A percentile compares a stretch with the other conserved stretches of the same genome.
These are phyloP conservation scores for Hemibagrus guttatus DNA, from an alignment of 2,797 vertebrate genomes.

Conservation along the genomic window DNA sequence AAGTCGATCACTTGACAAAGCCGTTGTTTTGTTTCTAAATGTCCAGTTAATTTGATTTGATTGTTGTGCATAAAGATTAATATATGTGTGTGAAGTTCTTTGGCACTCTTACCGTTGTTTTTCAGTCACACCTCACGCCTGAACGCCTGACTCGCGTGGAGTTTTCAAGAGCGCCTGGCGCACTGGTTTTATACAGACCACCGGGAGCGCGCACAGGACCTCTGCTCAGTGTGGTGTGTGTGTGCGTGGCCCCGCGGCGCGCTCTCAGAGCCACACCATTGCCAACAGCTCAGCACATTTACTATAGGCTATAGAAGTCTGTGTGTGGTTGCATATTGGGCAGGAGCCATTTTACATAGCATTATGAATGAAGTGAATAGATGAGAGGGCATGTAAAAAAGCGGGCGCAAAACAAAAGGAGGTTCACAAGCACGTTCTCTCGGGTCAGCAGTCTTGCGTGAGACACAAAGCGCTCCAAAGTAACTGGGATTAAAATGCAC, in stretches of 20 bases:
- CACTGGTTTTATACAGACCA: conserved; percentile 77
- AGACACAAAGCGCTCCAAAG: conserved; percentile 70
- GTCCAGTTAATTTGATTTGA: background rate
- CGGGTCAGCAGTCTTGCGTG: conserved; percentile 75
- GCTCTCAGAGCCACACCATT: background rate
- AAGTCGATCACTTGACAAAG: background rate
- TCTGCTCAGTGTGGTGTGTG: conserved; percentile 5
- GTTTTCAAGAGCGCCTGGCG: conserved; percentile 76
- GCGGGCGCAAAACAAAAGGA: conserved; percentile 52
- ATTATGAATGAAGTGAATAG: conserved; percentile 46
- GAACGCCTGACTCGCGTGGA: conserved; percentile 73
- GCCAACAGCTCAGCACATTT: conserved; percentile 77
- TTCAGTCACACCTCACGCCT: conserved; percentile 68
- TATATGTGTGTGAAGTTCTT: conserved; percentile 15
- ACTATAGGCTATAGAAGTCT: conserved; percentile 51
- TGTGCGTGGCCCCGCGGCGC: conserved; percentile 44
- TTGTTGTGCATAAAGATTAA: background rate
- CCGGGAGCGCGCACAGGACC: conserved; percentile 57
- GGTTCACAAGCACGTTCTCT: conserved; percentile 63
- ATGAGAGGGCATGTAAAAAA: conserved; percentile 28
- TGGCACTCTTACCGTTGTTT: conserved; percentile 70
- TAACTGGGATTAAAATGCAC: conserved; percentile 64
- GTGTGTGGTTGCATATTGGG: conserved; percentile 9
- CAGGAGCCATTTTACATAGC: conserved; percentile 30
- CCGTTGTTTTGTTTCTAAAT: background rate